Evolutionary conservation across 2,797 vertebrate genomes (phyloP).

Genomic region (Helarctos malayanus): DNA sequence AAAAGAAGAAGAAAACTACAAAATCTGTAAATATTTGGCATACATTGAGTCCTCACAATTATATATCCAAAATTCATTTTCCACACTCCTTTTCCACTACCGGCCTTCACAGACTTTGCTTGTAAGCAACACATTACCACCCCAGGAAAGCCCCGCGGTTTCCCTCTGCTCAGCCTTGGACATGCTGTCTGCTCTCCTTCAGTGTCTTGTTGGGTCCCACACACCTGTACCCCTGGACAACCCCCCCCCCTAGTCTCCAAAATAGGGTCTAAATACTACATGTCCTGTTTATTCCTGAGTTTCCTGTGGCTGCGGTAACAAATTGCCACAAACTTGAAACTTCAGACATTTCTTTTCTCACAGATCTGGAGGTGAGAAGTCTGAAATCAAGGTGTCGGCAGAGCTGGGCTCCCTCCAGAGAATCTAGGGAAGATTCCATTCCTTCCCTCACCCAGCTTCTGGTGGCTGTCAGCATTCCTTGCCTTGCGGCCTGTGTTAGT

Average conservation of each 20-base stretch:
- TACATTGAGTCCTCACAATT: neutral
- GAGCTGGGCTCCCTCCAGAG: neutral
- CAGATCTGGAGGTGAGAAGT: neutral
- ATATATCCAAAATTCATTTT: neutral
- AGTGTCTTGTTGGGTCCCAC: neutral
- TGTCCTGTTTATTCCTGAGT: neutral
- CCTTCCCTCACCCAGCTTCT: neutral
- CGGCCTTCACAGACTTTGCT: neutral
- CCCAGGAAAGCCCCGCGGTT: no score
- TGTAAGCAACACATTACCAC: rapidly evolving
- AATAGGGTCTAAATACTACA: neutral
- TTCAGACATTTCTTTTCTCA: neutral
- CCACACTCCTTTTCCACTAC: neutral
- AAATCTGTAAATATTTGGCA: neutral
- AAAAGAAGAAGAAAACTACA: neutral
- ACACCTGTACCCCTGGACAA: rapidly evolving
- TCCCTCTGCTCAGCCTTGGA: neutral
- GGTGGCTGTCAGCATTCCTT: neutral
- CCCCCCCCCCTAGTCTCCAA: neutral
- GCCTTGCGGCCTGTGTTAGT: neutral
- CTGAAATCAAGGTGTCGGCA: neutral
- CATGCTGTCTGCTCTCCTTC: neutral
- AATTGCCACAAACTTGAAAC: neutral
- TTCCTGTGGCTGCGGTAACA: neutral
- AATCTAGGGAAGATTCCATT: neutral